phyloP scores from a whole-genome alignment of 2,888 invertebrate species.

The Cheilosia urbana region DNA sequence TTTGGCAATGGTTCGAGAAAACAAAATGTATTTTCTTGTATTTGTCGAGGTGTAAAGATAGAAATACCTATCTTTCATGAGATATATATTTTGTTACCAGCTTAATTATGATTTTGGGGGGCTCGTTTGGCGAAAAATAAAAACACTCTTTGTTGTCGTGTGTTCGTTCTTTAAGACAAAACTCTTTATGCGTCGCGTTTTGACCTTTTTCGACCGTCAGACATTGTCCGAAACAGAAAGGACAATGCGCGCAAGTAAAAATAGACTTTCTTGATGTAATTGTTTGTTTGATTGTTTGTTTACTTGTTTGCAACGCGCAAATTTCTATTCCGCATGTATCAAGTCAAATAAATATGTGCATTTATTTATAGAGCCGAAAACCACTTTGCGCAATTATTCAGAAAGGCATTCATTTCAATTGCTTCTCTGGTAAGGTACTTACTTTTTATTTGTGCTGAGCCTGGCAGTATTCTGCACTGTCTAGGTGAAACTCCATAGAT shows the following conservation, averaged over 20 bases:
- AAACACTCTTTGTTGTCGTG: background rate
- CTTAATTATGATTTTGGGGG: slow-evolving; percentile 3
- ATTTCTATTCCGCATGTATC: slow-evolving; percentile 3
- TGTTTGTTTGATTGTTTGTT: no score
- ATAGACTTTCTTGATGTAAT: slow-evolving; percentile 22
- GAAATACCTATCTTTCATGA: background rate
- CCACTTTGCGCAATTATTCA: slow-evolving; percentile 7
- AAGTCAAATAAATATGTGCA: slow-evolving; percentile 8
- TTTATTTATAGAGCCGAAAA: slow-evolving; percentile 37
- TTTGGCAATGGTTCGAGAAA: slow-evolving; percentile 54
- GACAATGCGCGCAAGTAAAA: slow-evolving; percentile 17
- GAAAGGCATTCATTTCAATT: no score
- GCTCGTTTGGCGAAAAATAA: background rate
- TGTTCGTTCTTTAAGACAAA: background rate
- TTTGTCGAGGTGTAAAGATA: background rate
- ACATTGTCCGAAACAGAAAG: slow-evolving; percentile 10
- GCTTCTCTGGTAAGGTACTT: slow-evolving; percentile 75
- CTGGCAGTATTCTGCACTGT: slow-evolving; percentile 99
- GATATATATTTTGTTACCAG: slow-evolving; percentile 4
- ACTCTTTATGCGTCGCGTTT: slow-evolving; percentile 35
- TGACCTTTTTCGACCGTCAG: slow-evolving; percentile 56
- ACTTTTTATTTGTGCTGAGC: slow-evolving; percentile 97
- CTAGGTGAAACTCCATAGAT: slow-evolving; percentile 99
- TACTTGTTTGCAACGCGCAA: background rate
- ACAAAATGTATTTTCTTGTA: slow-evolving; percentile 29